Evolutionary conservation across 2,113 vertebrate species (phyloP).

Genomic region (Dermatemys mawii): DNA sequence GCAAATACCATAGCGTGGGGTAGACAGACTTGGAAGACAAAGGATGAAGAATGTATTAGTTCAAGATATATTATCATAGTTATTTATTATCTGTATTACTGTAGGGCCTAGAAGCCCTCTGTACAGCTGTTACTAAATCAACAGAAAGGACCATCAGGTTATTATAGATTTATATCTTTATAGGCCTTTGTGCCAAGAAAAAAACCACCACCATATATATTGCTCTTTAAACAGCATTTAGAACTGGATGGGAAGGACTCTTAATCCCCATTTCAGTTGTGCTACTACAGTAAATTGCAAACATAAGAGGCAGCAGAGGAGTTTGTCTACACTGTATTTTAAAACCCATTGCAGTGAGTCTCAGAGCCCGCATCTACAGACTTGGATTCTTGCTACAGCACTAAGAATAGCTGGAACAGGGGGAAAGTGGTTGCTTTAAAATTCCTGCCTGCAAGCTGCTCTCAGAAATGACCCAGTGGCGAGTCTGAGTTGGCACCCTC

Average conservation of each 20-base stretch:
- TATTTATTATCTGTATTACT: not conserved
- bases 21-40: not conserved
- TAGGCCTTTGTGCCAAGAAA: slow-evolving; percentile 20
- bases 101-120: not conserved
- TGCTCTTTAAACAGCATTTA: slow-evolving; percentile 8
- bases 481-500: not conserved
- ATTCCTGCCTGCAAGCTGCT: not conserved
- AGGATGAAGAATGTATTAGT: not conserved
- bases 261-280: slow-evolving; percentile 7
- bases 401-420: not conserved
- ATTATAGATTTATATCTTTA: not conserved
- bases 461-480: not conserved
- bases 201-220: not conserved
- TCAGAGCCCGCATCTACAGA: not conserved
- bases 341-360: not conserved
- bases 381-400: not conserved
- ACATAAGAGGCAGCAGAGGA: slow-evolving; percentile 1
- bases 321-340: not conserved
- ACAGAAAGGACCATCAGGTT: not conserved
- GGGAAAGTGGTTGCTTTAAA: slow-evolving; percentile 50
- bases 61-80: not conserved
- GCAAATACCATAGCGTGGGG: not conserved
- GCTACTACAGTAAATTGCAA: slow-evolving; percentile 41
- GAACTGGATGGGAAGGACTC: slow-evolving; percentile 37
- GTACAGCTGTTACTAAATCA: not conserved